Conservation (phyloP, 1,140 invertebrate species). For the Epicauta chinensis region DNA sequence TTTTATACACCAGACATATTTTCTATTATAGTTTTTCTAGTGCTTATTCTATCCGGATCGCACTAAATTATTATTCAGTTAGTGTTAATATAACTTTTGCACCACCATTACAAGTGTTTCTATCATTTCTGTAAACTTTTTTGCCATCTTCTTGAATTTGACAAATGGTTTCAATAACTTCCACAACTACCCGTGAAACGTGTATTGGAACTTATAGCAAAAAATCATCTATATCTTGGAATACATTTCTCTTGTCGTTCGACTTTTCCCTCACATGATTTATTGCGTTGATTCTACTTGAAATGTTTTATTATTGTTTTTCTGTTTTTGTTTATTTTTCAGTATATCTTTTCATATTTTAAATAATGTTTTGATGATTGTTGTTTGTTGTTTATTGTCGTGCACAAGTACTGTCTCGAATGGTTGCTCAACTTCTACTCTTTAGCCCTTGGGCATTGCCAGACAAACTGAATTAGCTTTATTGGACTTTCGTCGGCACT, state of each 20-base stretch:
- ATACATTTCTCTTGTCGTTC: conserved; percentile 31
- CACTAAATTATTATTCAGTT: no score
- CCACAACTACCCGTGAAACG: conserved; percentile 13
- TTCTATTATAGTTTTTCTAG: no score
- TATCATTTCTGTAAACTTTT: not conserved
- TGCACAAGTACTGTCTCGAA: conserved; percentile 10
- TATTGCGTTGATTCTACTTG: conserved; percentile 23
- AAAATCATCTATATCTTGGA: conserved; percentile 21
- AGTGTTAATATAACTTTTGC: not conserved
- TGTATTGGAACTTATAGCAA: conserved; percentile 20
- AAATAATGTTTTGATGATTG: no score
- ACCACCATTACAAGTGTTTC: not conserved
- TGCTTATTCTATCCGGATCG: no score
- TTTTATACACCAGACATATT: no score
- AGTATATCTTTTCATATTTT: not conserved
- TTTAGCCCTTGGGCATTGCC: conserved; percentile 28
- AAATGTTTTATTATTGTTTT: conserved; percentile 19
- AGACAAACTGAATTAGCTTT: conserved; percentile 34
- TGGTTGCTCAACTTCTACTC: conserved; percentile 14
- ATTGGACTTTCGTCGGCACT: conserved; percentile 34
- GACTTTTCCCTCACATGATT: conserved; percentile 23
- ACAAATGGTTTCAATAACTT: conserved; percentile 32
- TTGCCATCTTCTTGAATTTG: conserved; percentile 20
- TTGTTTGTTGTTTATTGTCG: not conserved
- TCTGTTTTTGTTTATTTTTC: not conserved